Evolutionary conservation across 2,113 vertebrate species (phyloP).

Genomic region (Python bivittatus): DNA sequence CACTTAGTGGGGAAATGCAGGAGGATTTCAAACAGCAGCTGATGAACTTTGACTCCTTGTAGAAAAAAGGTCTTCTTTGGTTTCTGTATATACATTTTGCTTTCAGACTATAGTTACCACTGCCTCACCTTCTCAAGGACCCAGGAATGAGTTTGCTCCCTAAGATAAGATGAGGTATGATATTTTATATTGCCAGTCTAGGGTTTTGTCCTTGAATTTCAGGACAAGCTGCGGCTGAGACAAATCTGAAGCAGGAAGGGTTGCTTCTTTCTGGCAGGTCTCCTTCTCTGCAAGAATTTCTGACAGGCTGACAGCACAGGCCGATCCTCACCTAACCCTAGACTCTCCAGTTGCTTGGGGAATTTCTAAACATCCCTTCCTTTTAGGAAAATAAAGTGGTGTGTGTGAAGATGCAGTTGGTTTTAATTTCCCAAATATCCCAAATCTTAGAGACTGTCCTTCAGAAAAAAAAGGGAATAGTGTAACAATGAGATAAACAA

Average conservation of each 20-base stretch:
- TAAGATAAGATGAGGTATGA: background rate
- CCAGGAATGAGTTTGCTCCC: background rate
- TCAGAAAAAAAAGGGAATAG: background rate
- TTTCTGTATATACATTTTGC: background rate
- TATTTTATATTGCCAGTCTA: background rate
- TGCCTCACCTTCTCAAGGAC: background rate
- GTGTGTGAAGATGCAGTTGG: background rate
- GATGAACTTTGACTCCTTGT: background rate
- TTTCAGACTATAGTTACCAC: background rate
- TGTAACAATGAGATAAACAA: background rate
- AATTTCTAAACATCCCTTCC: background rate
- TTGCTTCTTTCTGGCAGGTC: background rate
- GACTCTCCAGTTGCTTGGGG: background rate
- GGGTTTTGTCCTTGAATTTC: background rate
- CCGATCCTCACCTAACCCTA: background rate
- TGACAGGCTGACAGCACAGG: background rate
- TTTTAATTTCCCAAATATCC: background rate
- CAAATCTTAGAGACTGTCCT: background rate
- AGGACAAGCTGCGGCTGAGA: background rate
- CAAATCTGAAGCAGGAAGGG: background rate
- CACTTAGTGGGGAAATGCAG: background rate
- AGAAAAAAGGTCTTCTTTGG: background rate
- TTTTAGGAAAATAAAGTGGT: background rate
- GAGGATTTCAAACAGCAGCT: background rate
- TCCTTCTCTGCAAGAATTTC: background rate